Evolutionary conservation across 2,113 vertebrate species (phyloP).

Genomic region (Rhinopithecus roxellana): DNA sequence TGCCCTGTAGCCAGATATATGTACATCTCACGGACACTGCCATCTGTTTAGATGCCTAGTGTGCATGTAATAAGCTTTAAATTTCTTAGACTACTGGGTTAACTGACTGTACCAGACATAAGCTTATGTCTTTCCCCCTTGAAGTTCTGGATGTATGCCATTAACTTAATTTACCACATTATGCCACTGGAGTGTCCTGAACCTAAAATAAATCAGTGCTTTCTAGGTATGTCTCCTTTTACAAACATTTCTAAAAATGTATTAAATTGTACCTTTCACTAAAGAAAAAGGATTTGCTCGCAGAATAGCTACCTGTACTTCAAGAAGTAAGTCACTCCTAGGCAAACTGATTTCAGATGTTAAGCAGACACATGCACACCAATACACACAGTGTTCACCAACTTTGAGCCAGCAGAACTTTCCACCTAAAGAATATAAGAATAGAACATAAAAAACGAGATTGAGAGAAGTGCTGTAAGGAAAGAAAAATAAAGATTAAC

Average conservation of each 20-base stretch:
- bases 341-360: not conserved
- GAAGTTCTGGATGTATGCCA: not conserved
- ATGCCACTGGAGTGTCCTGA: not conserved
- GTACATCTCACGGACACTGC: not conserved
- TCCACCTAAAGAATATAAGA: not conserved
- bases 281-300: not conserved
- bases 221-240: not conserved
- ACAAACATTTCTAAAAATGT: not conserved
- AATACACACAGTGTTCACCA: not conserved
- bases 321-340: not conserved
- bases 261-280: not conserved
- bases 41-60: not conserved
- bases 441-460: not conserved
- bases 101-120: not conserved
- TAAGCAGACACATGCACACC: not conserved
- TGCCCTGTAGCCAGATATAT: not conserved
- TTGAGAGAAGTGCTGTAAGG: not conserved
- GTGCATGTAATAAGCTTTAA: not conserved
- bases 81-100: not conserved
- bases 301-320: not conserved
- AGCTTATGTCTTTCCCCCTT: not conserved
- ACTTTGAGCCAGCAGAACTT: not conserved
- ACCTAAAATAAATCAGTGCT: constrained; percentile 6
- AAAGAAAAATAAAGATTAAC: not conserved
- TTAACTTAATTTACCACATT: not conserved